Base-by-base conservation (phyloP, 2,797 vertebrate species). In the Allobates femoralis region DNA sequence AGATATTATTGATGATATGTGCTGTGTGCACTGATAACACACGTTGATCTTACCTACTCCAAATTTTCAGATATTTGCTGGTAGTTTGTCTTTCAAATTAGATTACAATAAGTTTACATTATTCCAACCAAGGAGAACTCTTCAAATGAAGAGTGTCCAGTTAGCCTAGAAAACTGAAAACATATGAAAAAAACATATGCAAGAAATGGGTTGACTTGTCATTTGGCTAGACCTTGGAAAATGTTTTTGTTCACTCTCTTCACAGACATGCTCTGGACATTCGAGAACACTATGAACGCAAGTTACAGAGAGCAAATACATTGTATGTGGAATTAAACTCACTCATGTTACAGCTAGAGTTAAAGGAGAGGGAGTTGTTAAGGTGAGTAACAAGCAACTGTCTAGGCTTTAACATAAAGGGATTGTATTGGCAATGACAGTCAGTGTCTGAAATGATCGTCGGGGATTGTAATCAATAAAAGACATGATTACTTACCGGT, bases 271-370 rank as follows among this genome's bases (percentile, higher is more conserved):
- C 98, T 0, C 91, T 99, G 91, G 98, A 99, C 92, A 99, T 99
- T 92, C 94, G 98, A 86, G 98, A 99, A 89, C 98, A 99, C 92
- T 99, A 99, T 5, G 98, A 99, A 91, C 94, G 98, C 87, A 99
- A 99, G 87, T 93, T 99, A 91, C 98, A 99, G 87, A 91, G 98
- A 79, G 98, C 98, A 92, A 99, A 99, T 92, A 99, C 98, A 87
- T 95, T 99, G 16, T 99, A 99, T 94, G 98, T 99, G 98, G 98
- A 99, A 90, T 96, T 99, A 1, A 99, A 97, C 0, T 97, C 96
- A 0, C 96, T 99, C 32, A 99, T 99, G 98, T 90, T 99, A 84
- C 98, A 99, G 92, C 95, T 99, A 91, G 98, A 99, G 90, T 95
- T 99, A 79, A 99, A 99, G 92, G 98, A 99, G 92, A 96, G 96